Conservation (phyloP, 2,113 vertebrate species). For the Gallinago media region DNA sequence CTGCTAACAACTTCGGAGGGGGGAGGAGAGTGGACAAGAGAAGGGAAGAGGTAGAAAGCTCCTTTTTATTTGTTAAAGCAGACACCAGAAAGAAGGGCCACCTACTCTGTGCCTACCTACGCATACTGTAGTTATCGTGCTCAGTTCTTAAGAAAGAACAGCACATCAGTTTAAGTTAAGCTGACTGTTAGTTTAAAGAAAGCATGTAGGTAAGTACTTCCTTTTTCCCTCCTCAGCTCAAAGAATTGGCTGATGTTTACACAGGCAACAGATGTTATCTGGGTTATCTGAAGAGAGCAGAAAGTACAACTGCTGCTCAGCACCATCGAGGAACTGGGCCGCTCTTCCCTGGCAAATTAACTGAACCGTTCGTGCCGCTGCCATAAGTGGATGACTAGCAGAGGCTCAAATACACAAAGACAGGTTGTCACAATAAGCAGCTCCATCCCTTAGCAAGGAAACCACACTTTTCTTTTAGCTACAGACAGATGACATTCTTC, state of each 20-base stretch:
- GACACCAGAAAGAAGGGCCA: not conserved
- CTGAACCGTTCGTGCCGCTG: not conserved
- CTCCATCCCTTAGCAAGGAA: not conserved
- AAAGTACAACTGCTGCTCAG: not conserved
- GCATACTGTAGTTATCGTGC: not conserved
- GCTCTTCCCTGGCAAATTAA: not conserved
- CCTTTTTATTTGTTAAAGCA: not conserved
- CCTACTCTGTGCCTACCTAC: not conserved
- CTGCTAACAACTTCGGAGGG: not conserved
- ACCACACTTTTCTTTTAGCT: not conserved
- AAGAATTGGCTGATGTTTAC: not conserved
- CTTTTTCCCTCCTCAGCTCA: not conserved
- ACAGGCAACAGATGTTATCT: not conserved
- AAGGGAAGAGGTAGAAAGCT: not conserved
- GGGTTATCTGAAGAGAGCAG: not conserved
- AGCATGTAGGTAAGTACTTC: not conserved
- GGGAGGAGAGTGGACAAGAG: not conserved
- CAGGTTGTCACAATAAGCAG: not conserved
- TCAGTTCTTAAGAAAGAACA: not conserved
- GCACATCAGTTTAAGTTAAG: not conserved
- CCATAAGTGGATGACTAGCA: not conserved
- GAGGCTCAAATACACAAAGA: not conserved
- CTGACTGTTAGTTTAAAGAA: not conserved
- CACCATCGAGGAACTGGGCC: not conserved
- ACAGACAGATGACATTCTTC: not conserved